These are phyloP conservation scores for Zaprionus capensis DNA, from an alignment of 1,140 invertebrate species.

Conservation along the genomic window DNA sequence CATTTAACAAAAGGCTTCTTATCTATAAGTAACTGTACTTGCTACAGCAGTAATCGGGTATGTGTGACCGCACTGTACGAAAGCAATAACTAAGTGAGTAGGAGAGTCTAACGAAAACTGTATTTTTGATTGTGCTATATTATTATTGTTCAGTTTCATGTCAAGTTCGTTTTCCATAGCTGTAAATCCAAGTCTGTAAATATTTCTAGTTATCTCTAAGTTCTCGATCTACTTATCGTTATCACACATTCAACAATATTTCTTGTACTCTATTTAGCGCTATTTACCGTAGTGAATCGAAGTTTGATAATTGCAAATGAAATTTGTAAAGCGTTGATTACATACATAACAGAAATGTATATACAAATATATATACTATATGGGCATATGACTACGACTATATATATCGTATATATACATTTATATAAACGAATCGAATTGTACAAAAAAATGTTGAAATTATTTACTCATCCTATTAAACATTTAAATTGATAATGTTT, in stretches of 20 bases:
- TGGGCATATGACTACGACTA: conserved; percentile 8
- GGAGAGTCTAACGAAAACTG: conserved; percentile 13
- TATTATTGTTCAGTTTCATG: conserved; percentile 3
- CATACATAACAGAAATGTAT: conserved; percentile 44
- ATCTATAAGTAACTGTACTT: conserved; percentile 32
- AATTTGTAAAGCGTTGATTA: conserved; percentile 61
- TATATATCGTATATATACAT: conserved; percentile 36
- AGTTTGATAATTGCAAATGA: conserved; percentile 31
- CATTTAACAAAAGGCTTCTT: conserved; percentile 52
- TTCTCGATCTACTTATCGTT: background rate
- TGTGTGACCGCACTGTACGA: conserved; percentile 25
- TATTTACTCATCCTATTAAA: conserved; percentile 36
- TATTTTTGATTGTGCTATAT: conserved; percentile 12
- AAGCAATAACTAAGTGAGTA: conserved; percentile 39
- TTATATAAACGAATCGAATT: conserved; percentile 42
- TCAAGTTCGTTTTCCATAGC: conserved; percentile 4
- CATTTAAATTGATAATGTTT: conserved; percentile 14
- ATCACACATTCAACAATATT: conserved; percentile 3
- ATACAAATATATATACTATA: conserved; percentile 23
- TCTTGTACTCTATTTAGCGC: conserved; percentile 28
- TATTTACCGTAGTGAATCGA: conserved; percentile 42
- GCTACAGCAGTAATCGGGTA: conserved; percentile 43
- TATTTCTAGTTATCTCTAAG: conserved; percentile 4
- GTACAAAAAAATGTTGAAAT: conserved; percentile 36
- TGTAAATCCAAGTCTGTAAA: conserved; percentile 14